Percentiles rank a stretch among this genome's conserved stretches.
Evolutionary conservation across 1,140 invertebrate species (phyloP).

Genomic region (Saccostrea cuccullata): DNA sequence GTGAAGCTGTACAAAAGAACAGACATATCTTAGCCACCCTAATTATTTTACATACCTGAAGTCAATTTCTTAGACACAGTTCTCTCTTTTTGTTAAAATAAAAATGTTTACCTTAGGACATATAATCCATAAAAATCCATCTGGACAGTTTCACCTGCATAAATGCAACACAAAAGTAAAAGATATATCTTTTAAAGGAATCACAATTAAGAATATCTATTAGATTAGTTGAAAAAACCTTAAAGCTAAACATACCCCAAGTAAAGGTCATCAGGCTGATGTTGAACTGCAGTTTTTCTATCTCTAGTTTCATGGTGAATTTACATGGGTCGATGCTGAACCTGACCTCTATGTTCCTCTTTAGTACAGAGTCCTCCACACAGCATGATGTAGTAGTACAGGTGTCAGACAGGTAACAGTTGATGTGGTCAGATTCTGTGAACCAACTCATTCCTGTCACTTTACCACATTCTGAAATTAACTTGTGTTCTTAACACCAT

Average conservation of each 20-base stretch:
- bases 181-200: neutral
- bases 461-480: neutral
- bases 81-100: neutral
- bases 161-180: neutral
- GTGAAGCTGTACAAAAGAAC: slow-evolving; percentile 46
- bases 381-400: neutral
- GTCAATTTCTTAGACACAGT: neutral
- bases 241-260: neutral
- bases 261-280: slow-evolving; percentile 11
- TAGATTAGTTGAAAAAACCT: neutral
- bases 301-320: slow-evolving; percentile 29
- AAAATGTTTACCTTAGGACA: neutral
- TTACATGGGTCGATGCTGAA: slow-evolving; percentile 38
- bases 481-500: neutral
- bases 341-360: neutral
- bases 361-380: neutral
- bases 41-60: too few species aligned
- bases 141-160: neutral
- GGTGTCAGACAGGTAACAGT: slow-evolving; percentile 11
- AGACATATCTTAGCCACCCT: neutral
- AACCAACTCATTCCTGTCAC: neutral
- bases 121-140: slow-evolving; percentile 22
- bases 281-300: slow-evolving; percentile 29
- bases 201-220: neutral
- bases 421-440: slow-evolving; percentile 18